phyloP scores from a whole-genome alignment of 2,888 invertebrate species.

The Protophormia terraenovae region DNA sequence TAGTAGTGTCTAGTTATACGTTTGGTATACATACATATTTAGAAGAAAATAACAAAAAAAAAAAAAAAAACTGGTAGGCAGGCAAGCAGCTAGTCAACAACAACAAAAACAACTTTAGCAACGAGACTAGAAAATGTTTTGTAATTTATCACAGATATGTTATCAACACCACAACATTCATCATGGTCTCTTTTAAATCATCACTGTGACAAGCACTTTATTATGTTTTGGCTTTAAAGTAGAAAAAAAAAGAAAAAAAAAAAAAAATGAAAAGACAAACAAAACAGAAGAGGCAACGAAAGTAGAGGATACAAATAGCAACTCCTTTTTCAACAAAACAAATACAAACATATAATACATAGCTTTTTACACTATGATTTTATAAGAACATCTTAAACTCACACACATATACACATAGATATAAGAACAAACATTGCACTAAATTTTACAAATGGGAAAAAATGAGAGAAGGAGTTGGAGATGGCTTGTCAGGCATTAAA shows the following conservation, averaged over 20 bases:
- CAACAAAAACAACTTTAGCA: neutral
- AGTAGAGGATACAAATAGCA: neutral
- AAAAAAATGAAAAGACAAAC: neutral
- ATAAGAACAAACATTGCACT: neutral
- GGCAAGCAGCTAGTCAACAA: neutral
- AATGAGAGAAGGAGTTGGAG: neutral
- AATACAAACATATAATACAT: neutral
- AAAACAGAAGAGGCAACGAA: neutral
- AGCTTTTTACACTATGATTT: neutral
- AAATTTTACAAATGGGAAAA: neutral
- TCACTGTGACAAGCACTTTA: conserved; percentile 66
- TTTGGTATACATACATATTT: neutral
- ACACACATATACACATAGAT: neutral
- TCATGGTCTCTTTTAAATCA: conserved; percentile 66
- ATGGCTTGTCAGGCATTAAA: conserved; percentile 15
- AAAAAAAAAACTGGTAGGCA: neutral
- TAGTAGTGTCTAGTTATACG: neutral
- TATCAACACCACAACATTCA: conserved; percentile 65
- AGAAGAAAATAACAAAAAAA: neutral
- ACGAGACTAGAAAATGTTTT: conserved; percentile 42
- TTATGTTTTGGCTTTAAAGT: conserved; percentile 54
- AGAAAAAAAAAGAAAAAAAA: neutral
- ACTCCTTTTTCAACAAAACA: neutral
- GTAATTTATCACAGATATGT: conserved; percentile 63
- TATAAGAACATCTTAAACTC: neutral